phyloP scores from a whole-genome alignment of 2,797 vertebrate species.

The Cephalopachus bancanus region DNA sequence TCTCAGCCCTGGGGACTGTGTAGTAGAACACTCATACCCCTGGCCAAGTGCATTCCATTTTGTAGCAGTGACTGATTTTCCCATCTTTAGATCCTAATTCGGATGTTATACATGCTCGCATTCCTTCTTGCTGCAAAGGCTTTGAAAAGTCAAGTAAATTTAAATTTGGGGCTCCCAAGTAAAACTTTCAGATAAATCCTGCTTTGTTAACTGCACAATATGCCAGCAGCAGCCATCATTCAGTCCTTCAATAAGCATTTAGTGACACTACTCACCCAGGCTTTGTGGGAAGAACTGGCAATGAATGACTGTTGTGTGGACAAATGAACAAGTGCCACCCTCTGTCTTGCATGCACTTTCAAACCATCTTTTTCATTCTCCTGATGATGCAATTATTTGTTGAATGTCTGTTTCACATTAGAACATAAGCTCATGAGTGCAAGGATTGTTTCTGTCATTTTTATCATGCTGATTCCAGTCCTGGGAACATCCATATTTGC shows the following conservation, averaged over 20 bases:
- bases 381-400: neutral
- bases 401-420: neutral
- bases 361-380: neutral
- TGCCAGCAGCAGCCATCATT: neutral
- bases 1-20: neutral
- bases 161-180: neutral
- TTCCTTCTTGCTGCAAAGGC: neutral
- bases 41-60: neutral
- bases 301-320: neutral
- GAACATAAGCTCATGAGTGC: neutral
- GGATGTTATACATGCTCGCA: neutral
- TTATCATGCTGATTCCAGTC: neutral
- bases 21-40: neutral
- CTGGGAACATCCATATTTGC: neutral
- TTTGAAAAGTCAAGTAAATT: conserved; percentile 1
- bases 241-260: neutral
- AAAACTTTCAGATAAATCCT: neutral
- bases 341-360: too few species aligned
- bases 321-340: too few species aligned
- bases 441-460: neutral
- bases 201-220: neutral
- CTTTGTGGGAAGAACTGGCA: neutral
- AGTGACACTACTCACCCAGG: neutral
- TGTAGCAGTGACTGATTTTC: neutral
- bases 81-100: neutral